Conservation (phyloP, 2,888 invertebrate genomes). For the Hirtodrosophila cameraria region DNA sequence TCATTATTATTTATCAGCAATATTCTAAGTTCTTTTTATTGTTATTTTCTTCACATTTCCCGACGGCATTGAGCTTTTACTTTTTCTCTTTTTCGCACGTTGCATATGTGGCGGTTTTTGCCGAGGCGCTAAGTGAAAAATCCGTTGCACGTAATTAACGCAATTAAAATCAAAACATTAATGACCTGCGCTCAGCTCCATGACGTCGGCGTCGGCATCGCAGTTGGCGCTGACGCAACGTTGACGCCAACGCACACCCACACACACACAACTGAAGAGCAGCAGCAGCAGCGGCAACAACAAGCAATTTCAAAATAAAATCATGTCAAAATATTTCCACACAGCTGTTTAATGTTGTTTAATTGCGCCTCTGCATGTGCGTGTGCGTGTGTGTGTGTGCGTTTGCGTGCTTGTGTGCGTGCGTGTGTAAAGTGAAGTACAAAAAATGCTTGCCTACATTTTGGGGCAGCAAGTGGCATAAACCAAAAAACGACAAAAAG, state of each 20-base stretch:
- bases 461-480: conserved; percentile 35
- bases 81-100: conserved; percentile 7
- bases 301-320: conserved; percentile 25
- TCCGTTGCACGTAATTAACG: conserved; percentile 83
- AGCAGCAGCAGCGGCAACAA: conserved; percentile 12
- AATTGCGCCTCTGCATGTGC: conserved; percentile 23
- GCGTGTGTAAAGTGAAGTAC: background rate
- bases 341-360: conserved; percentile 48
- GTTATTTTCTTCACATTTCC: conserved; percentile 30
- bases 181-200: conserved; percentile 74
- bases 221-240: conserved; percentile 28
- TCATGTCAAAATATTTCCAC: conserved; percentile 30
- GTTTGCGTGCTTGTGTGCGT: conserved; percentile 4
- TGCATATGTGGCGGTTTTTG: conserved; percentile 23
- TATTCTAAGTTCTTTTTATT: background rate
- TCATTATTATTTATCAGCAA: conserved; percentile 31
- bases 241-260: conserved; percentile 35
- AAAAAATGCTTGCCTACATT: conserved; percentile 61
- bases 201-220: conserved; percentile 49
- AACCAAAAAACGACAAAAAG: background rate
- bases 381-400: background rate
- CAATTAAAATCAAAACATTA: conserved; percentile 84
- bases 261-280: conserved; percentile 1
- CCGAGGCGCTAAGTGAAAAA: conserved; percentile 70
- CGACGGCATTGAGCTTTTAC: conserved; percentile 40